Base-by-base conservation (phyloP, 2,888 invertebrate species). In the Synergus laeviventris region DNA sequence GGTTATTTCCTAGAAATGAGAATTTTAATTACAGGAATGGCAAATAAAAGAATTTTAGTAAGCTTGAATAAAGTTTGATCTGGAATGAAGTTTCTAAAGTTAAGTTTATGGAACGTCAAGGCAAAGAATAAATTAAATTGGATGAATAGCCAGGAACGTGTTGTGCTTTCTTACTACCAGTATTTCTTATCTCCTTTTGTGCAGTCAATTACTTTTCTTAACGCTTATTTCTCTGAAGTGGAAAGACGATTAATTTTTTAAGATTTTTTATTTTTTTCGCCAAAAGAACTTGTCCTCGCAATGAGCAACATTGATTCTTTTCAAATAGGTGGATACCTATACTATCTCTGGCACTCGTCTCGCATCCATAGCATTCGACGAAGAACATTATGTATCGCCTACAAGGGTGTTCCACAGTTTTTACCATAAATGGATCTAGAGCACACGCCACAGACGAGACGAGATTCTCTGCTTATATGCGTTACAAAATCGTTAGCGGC, bases 341-440 rank as follows among this genome's bases (percentile, higher is more conserved):
- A 38, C 62, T 62, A 70, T 49, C 70, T 70, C 45, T 70, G 31
- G n/a, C 31, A 70, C 70, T 70, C 70, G 49, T 70, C 70, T 49
- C 70, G 49, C n/a, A 36, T 70, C 70, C 42, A 14, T 12, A 70
- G 70, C n/a, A 49, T 70, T 70, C 70, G 70, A 70, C 70, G 49
- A 70, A 70, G 70, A 70, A 70, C 70, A 70, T 49, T 73, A 82
- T 77, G 74, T 80, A 84, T 83, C 83, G 77, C 78, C 84, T 82
- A 83, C 86, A 85, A 86, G 86, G 85, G 85, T 84, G 84, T 78
- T 80, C 82, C 81, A 83, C 81, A 84, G 84, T 87, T 88, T 85
- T 85, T 84, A 81, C 88, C 88, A 86, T 89, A 88, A 85, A 88
- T 86, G 89, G 88, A 89, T 87, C 86, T 87, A 84, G 87, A 89